Evolutionary conservation across 1,140 invertebrate species (phyloP).

Genomic region (Chironomus striatipennis): DNA sequence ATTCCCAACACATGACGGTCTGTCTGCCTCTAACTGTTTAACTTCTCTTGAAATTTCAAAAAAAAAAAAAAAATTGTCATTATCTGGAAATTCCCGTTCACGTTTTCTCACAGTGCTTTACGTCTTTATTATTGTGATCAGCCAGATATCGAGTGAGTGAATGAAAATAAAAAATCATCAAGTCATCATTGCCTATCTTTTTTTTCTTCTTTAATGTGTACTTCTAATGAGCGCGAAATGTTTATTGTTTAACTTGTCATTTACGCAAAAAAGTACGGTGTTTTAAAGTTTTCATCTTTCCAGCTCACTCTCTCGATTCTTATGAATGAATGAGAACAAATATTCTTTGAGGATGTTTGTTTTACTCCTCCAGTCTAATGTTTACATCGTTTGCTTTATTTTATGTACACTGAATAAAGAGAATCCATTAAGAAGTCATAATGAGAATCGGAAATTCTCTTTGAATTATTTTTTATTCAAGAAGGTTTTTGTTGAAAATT

Average conservation of each 20-base stretch:
- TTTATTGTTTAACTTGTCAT: background rate
- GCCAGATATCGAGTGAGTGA: no score
- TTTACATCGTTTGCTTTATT: background rate
- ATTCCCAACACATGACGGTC: background rate
- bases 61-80: background rate
- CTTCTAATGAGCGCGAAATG: background rate
- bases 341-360: background rate
- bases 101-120: background rate
- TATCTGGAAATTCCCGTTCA: background rate
- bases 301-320: background rate
- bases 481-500: no score
- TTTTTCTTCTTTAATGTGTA: background rate
- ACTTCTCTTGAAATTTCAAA: no score
- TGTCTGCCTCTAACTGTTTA: no score
- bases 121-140: background rate
- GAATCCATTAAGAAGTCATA: background rate
- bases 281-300: background rate
- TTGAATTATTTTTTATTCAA: background rate
- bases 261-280: constrained; percentile 1
- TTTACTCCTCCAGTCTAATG: background rate
- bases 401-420: background rate
- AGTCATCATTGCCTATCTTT: background rate
- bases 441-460: background rate
- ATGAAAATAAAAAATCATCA: background rate
- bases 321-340: background rate